These are phyloP conservation scores for Calycopis cecrops DNA, from an alignment of 1,140 invertebrate genomes.

Conservation along the genomic window DNA sequence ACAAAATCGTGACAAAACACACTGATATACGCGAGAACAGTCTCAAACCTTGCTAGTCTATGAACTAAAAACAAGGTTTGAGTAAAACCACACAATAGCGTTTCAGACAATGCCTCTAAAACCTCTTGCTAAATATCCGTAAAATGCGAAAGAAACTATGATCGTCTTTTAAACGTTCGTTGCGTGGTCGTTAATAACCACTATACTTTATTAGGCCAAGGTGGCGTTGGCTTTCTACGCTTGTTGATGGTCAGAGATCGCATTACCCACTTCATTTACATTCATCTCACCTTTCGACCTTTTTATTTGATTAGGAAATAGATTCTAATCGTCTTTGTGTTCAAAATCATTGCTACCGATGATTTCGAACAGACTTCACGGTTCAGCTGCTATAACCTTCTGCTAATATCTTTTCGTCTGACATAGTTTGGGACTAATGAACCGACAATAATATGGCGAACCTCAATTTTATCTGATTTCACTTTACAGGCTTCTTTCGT, in stretches of 20 bases:
- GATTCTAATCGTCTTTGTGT: constrained; percentile 42
- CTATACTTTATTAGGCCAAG: constrained; percentile 58
- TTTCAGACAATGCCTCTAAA: constrained; percentile 58
- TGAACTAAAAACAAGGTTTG: constrained; percentile 62
- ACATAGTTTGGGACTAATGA: constrained; percentile 56
- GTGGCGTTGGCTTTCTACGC: constrained; percentile 64
- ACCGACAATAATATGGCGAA: constrained; percentile 52
- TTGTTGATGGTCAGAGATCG: constrained; percentile 41
- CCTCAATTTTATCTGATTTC: constrained; percentile 58
- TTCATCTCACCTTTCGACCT: constrained; percentile 65
- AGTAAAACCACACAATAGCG: constrained; percentile 52
- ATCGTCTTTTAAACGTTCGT: constrained; percentile 72
- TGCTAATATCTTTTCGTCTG: constrained; percentile 59
- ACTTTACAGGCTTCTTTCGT: constrained; percentile 48
- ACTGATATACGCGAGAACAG: constrained; percentile 41
- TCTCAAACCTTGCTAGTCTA: constrained; percentile 14
- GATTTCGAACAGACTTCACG: constrained; percentile 50
- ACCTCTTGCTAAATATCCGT: constrained; percentile 49
- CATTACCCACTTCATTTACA: constrained; percentile 50
- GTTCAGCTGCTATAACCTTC: constrained; percentile 57
- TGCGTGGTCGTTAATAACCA: constrained; percentile 55
- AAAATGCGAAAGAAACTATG: constrained; percentile 55
- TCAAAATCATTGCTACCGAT: constrained; percentile 26
- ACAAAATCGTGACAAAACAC: constrained; percentile 46
- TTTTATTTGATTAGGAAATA: constrained; percentile 52